Evolutionary conservation across 2,113 vertebrate genomes (phyloP), one percentile per base, ranked within the genome.

Genomic region (Rhea pennata): DNA sequence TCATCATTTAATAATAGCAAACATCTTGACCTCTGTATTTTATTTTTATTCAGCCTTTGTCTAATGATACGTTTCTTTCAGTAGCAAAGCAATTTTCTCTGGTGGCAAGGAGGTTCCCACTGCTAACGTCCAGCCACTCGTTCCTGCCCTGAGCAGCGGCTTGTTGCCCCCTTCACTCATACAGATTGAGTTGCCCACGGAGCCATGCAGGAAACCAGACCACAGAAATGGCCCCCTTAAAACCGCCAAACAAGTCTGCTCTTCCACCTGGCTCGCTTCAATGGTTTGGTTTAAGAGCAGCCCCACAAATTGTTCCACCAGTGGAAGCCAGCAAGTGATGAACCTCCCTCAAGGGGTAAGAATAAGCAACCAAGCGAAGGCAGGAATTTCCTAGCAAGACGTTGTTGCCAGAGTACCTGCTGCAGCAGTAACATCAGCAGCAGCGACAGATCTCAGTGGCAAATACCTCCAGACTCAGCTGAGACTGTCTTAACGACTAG

Each of bases 401-500:
- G 0, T 4, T 2, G 0, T 33, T 65, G 76, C 21, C 31, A 61
- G 42, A 33, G 5, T 23, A 87, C 20, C 14, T 4, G 12, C 2
- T 76, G 48, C 61, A 75, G 27, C 15, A 75, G 13, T 31, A 79
- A 59, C 5, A 1, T 33, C 65, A 56, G 7, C 50, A 71, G 56
- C 22, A 74, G 0, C 33, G 21, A 8, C 42, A 22, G 27, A 71
- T 61, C 48, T 78, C 53, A 27, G 29, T 54, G n/a, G 24, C 58
- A 86, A 72, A 84, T 16, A 76, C 12, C 26, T 82, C 16, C 29
- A 78, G n/a, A 73, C 62, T 86, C 54, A 58, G n/a, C 9, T 4
- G 4, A 94, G 22, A 66, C 17, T 66, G 6, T 44, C 71, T 76
- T 48, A 72, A 82, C 6, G 8, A 36, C 46, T 54, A 62, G 24